These are phyloP conservation scores for Falco punctatus DNA, from an alignment of 2,113 vertebrate species.

Conservation along the genomic window DNA sequence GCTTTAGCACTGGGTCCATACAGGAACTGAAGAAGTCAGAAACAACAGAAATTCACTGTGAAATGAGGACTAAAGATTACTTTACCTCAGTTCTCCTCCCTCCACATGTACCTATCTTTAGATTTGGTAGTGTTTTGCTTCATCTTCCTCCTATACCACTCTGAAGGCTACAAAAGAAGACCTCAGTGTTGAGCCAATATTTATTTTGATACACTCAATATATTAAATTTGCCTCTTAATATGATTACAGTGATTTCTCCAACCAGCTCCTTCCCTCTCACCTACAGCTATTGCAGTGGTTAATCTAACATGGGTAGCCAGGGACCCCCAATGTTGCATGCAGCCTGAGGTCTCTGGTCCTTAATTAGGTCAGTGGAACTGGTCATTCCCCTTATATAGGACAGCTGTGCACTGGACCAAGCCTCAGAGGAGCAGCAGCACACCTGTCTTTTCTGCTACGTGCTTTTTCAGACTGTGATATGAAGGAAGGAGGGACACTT, in stretches of 20 bases:
- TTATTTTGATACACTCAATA: neutral
- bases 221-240: neutral
- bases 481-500: neutral
- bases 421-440: neutral
- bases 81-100: neutral
- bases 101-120: neutral
- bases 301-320: neutral
- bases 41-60: neutral
- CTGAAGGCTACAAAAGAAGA: neutral
- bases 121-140: neutral
- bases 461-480: neutral
- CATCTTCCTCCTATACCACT: neutral
- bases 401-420: neutral
- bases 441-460: neutral
- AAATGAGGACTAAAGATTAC: neutral
- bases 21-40: neutral
- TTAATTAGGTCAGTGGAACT: neutral
- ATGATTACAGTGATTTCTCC: neutral
- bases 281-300: neutral
- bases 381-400: fast-evolving
- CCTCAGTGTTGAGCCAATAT: neutral
- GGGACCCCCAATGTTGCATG: neutral
- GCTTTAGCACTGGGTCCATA: neutral
- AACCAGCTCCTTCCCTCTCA: neutral
- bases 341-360: neutral